Conservation (phyloP, 1,140 invertebrate genomes). For the Cotesia vestalis region DNA sequence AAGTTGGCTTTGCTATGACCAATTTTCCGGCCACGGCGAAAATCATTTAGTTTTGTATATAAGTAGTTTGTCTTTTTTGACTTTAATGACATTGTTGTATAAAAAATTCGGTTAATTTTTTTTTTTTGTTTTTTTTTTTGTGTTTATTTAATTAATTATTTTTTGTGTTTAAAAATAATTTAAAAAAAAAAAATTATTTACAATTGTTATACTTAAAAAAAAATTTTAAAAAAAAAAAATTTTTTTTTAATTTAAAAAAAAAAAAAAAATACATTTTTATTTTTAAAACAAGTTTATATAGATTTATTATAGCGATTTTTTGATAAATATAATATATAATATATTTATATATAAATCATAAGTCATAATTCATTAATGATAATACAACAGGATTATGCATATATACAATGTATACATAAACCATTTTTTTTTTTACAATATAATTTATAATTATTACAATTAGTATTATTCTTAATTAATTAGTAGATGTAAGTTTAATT, state of each 20-base stretch:
- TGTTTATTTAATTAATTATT: background rate
- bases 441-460: constrained; percentile 36
- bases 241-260: background rate
- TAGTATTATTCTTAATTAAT: background rate
- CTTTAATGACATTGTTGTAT: too few relatives aligned
- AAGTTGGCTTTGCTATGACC: constrained; percentile 67
- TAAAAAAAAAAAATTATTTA: too few relatives aligned
- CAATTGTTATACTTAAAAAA: background rate
- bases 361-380: constrained; percentile 47
- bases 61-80: too few relatives aligned
- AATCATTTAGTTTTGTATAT: too few relatives aligned
- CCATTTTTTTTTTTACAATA: constrained; percentile 34
- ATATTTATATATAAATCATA: constrained; percentile 5
- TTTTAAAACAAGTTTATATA: constrained; percentile 52
- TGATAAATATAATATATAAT: constrained; percentile 49
- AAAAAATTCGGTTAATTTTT: too few relatives aligned
- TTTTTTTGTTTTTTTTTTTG: too few relatives aligned
- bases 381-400: constrained; percentile 51
- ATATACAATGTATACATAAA: constrained; percentile 37
- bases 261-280: constrained; percentile 18
- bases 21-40: background rate
- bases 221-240: too few relatives aligned
- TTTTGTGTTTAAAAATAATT: too few relatives aligned
- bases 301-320: constrained; percentile 56
- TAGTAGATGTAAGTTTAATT: background rate